Evolutionary conservation across 2,797 vertebrate species (phyloP).

Genomic region (Monodelphis domestica): DNA sequence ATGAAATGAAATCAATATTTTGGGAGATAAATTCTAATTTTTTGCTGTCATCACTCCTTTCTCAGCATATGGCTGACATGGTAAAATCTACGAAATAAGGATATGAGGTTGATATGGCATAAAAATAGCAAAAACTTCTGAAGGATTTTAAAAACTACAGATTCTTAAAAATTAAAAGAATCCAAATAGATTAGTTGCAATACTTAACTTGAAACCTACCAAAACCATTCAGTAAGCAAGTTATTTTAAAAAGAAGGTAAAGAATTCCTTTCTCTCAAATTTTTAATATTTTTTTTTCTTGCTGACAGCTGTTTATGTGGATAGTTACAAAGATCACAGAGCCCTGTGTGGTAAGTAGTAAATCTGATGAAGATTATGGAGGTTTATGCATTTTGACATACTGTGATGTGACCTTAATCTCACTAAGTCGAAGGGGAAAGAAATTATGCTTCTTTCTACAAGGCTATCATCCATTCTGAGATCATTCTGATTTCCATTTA

Average conservation of each 20-base stretch:
- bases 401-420: conserved; percentile 77
- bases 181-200: conserved; percentile 17
- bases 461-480: conserved; percentile 66
- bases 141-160: conserved; percentile 49
- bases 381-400: conserved; percentile 79
- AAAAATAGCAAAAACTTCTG: conserved; percentile 29
- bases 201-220: conserved; percentile 42
- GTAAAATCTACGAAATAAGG: neutral
- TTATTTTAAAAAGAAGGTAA: conserved; percentile 5
- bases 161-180: no score
- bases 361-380: conserved; percentile 79
- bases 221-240: conserved; percentile 68
- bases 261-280: conserved; percentile 57
- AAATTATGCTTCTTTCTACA: conserved; percentile 75
- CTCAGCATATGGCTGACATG: neutral
- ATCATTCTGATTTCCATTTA: conserved; percentile 63
- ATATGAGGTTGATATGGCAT: conserved; percentile 15
- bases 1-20: conserved; percentile 17
- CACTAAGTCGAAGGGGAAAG: conserved; percentile 72
- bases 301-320: conserved; percentile 75
- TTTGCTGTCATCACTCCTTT: conserved; percentile 8
- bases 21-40: conserved; percentile 4
- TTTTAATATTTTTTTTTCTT: conserved; percentile 76
- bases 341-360: conserved; percentile 76
- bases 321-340: conserved; percentile 71